Conservation (phyloP, 1,140 invertebrate species). For the Diabrotica virgifera region DNA sequence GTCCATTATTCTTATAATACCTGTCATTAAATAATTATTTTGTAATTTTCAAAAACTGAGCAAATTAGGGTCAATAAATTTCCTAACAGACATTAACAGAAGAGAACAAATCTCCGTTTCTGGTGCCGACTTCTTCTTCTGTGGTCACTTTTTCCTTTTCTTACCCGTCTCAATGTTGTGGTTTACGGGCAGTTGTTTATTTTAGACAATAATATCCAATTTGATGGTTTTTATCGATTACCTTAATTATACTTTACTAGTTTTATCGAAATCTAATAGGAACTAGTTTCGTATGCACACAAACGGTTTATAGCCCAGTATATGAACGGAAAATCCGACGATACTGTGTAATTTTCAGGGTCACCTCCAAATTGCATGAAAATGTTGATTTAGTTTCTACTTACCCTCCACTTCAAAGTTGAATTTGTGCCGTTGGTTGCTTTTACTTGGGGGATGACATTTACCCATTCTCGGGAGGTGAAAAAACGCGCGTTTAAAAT, state of each 20-base stretch:
- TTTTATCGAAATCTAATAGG: background rate
- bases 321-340: no score
- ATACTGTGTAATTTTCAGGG: no score
- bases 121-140: background rate
- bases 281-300: no score
- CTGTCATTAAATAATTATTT: conserved; percentile 1
- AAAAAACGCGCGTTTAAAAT: no score
- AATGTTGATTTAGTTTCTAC: no score
- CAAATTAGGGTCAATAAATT: background rate
- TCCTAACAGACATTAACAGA: background rate
- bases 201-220: background rate
- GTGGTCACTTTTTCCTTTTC: background rate
- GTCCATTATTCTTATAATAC: background rate
- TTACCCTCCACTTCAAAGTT: no score
- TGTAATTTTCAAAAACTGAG: conserved; percentile 3
- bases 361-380: no score
- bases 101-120: background rate
- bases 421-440: no score
- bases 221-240: conserved; percentile 3
- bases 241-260: background rate
- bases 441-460: no score
- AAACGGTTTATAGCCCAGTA: no score
- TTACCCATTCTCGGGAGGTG: no score
- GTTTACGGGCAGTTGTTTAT: background rate
- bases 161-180: background rate